Conservation (phyloP, 1,140 invertebrate genomes). For the Ladona fulva region DNA sequence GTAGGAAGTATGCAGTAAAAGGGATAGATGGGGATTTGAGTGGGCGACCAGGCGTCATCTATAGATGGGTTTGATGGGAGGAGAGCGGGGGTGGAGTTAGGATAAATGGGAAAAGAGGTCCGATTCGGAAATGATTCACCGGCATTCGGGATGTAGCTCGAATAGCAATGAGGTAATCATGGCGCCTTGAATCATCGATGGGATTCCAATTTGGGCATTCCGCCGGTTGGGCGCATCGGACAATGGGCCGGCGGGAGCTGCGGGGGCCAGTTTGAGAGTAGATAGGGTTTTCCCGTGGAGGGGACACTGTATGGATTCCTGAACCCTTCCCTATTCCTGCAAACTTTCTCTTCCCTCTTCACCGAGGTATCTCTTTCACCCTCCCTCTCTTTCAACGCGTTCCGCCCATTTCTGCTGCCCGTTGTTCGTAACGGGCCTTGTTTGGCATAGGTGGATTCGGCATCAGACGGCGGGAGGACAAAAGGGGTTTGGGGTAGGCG, state of each 20-base stretch:
- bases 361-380: no score
- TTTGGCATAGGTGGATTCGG: no score
- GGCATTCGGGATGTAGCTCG: not conserved
- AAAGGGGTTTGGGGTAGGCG: no score
- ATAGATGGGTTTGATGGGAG: not conserved
- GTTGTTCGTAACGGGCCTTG: no score
- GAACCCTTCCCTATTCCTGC: no score
- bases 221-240: not conserved
- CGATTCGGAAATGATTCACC: not conserved
- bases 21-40: not conserved
- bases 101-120: not conserved
- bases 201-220: not conserved
- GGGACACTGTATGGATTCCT: no score
- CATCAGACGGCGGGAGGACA: no score
- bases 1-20: no score
- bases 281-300: not conserved
- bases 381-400: no score
- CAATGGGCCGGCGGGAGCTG: not conserved
- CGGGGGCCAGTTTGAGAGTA: not conserved
- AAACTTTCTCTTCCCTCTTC: no score
- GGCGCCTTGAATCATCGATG: not conserved
- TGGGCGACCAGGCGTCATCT: not conserved
- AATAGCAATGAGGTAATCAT: not conserved
- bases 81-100: not conserved
- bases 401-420: no score